Evolutionary conservation across 2,888 invertebrate genomes (phyloP).

Genomic region (Dione juno): DNA sequence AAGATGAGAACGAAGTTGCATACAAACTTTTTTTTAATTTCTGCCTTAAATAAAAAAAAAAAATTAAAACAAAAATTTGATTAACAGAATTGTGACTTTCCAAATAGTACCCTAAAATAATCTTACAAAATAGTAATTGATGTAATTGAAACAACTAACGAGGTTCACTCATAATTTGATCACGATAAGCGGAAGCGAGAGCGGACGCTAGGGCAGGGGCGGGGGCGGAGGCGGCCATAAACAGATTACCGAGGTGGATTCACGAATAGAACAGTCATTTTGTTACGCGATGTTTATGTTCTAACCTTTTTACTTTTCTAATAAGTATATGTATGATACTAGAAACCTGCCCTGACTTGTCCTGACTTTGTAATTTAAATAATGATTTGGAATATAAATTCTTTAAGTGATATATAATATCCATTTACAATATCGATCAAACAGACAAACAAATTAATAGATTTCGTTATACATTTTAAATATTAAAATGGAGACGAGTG

Average conservation of each 20-base stretch:
- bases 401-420: too few species aligned
- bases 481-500: too few species aligned
- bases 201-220: slow-evolving; percentile 2
- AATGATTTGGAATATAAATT: too few species aligned
- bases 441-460: too few species aligned
- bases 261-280: slow-evolving; percentile 12
- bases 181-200: slow-evolving; percentile 19
- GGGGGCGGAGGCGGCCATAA: background rate
- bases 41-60: too few species aligned
- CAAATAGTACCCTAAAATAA: background rate
- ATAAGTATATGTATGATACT: background rate
- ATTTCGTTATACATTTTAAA: too few species aligned
- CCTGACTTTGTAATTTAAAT: too few species aligned
- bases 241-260: slow-evolving; percentile 9
- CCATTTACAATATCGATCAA: too few species aligned
- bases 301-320: background rate
- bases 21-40: too few species aligned
- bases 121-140: slow-evolving; percentile 6
- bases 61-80: background rate
- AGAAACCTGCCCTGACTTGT: background rate
- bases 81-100: background rate
- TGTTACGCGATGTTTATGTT: slow-evolving; percentile 1
- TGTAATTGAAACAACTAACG: slow-evolving; percentile 13
- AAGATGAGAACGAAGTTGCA: too few species aligned
- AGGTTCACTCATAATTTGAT: slow-evolving; percentile 10